A percentile compares a stretch with the other conserved stretches of the same genome.
Evolutionary conservation across 2,113 vertebrate species (phyloP).

Genomic region (Hyperoodon ampullatus): DNA sequence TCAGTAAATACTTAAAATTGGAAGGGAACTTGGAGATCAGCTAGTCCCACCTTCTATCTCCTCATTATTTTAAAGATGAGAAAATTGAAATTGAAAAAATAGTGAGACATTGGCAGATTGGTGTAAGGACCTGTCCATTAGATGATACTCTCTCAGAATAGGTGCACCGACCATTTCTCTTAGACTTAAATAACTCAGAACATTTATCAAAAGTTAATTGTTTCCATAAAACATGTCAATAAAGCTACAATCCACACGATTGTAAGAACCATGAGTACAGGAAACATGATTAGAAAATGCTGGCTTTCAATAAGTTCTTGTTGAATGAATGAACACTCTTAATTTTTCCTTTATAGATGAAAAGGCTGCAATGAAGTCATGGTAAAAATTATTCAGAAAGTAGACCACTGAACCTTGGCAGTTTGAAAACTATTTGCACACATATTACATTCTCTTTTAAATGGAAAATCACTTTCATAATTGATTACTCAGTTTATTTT

Average conservation of each 20-base stretch:
- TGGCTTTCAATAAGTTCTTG: background rate
- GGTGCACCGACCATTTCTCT: background rate
- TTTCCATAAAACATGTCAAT: background rate
- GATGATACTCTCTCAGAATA: background rate
- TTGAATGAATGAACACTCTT: background rate
- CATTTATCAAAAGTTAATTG: background rate
- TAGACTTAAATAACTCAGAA: background rate
- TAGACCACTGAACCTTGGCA: background rate
- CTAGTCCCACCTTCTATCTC: background rate
- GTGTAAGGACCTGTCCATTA: fast-evolving
- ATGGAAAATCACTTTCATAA: constrained; percentile 43
- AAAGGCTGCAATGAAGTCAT: background rate
- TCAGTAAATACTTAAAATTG: background rate
- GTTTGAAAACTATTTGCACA: background rate
- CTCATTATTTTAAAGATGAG: background rate
- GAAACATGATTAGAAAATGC: background rate
- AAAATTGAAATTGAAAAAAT: background rate
- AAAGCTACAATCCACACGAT: background rate
- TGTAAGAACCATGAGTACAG: background rate
- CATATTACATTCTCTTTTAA: constrained; percentile 1
- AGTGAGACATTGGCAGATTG: no score
- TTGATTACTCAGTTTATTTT: constrained; percentile 65
- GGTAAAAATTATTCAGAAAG: background rate
- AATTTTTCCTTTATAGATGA: background rate
- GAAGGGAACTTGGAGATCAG: background rate